A percentile compares a stretch with the other conserved stretches of the same genome.
Conservation (phyloP, 1,140 invertebrate species). For the Drosophila ironensis region DNA sequence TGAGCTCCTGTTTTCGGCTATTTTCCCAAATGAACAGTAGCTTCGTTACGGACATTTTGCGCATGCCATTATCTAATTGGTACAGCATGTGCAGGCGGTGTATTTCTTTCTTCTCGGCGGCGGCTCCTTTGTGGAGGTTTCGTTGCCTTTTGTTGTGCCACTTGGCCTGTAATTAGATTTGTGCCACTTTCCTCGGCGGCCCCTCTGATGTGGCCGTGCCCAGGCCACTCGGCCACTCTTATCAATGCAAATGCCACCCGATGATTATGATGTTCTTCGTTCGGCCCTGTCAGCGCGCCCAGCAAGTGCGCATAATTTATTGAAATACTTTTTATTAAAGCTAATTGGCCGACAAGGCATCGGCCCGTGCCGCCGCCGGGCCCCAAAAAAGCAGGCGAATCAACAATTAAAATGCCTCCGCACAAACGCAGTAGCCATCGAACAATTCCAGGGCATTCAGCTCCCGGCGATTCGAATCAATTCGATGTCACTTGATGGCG, state of each 20-base stretch:
- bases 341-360: slow-evolving; percentile 64
- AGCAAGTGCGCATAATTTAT: slow-evolving; percentile 59
- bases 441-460: slow-evolving; percentile 65
- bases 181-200: slow-evolving; percentile 64
- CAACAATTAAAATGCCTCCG: slow-evolving; percentile 69
- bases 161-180: slow-evolving; percentile 68
- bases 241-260: slow-evolving; percentile 69
- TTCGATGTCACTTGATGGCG: slow-evolving; percentile 33
- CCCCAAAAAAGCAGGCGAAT: neutral
- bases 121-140: slow-evolving; percentile 17
- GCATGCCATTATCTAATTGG: slow-evolving; percentile 74
- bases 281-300: slow-evolving; percentile 2
- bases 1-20: slow-evolving; percentile 22
- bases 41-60: slow-evolving; percentile 52
- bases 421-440: slow-evolving; percentile 32
- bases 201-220: slow-evolving; percentile 43
- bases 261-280: slow-evolving; percentile 36
- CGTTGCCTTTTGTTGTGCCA: slow-evolving; percentile 43
- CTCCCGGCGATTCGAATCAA: slow-evolving; percentile 28
- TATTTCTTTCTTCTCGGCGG: slow-evolving; percentile 9
- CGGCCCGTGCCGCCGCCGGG: slow-evolving; percentile 40
- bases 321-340: slow-evolving; percentile 73
- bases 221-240: slow-evolving; percentile 13
- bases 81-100: slow-evolving; percentile 41
- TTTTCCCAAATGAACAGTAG: slow-evolving; percentile 57